Conservation (phyloP, 2,888 invertebrate species). For the Tenodera sinensis region DNA sequence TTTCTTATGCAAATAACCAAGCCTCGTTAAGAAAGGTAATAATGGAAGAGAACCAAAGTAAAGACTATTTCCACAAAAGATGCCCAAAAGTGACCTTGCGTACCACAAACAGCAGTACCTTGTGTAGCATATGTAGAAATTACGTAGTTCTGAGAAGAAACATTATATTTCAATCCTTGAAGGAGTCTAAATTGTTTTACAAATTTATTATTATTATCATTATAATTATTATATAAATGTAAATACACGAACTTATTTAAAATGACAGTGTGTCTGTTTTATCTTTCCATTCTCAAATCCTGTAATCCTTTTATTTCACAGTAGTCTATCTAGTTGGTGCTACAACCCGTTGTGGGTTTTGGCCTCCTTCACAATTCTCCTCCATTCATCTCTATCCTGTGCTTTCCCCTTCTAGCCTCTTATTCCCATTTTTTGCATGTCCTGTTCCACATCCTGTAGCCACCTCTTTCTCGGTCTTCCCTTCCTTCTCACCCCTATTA, state of each 20-base stretch:
- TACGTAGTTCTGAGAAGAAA: constrained; percentile 41
- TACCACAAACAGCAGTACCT: constrained; percentile 46
- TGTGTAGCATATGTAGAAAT: constrained; percentile 39
- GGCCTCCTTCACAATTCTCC: too few species aligned
- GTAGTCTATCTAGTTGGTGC: too few species aligned
- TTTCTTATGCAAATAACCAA: background rate
- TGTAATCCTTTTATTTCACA: too few species aligned
- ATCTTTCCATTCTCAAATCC: background rate
- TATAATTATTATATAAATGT: constrained; percentile 31
- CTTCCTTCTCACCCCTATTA: too few species aligned
- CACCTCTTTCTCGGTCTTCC: too few species aligned
- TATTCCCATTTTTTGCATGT: too few species aligned
- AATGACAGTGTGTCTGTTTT: background rate
- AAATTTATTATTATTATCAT: constrained; percentile 38
- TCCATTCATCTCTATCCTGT: too few species aligned
- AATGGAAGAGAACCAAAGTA: background rate
- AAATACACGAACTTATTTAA: constrained; percentile 34
- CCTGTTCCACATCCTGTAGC: too few species aligned
- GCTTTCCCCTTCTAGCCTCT: too few species aligned
- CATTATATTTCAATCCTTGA: constrained; percentile 41
- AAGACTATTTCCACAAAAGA: constrained; percentile 27
- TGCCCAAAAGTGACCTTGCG: constrained; percentile 46
- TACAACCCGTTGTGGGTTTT: too few species aligned
- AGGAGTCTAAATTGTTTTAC: constrained; percentile 42
- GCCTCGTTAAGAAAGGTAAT: constrained; percentile 4